phyloP scores from a whole-genome alignment of 2,113 vertebrate species.

The Malaclemys terrapin region DNA sequence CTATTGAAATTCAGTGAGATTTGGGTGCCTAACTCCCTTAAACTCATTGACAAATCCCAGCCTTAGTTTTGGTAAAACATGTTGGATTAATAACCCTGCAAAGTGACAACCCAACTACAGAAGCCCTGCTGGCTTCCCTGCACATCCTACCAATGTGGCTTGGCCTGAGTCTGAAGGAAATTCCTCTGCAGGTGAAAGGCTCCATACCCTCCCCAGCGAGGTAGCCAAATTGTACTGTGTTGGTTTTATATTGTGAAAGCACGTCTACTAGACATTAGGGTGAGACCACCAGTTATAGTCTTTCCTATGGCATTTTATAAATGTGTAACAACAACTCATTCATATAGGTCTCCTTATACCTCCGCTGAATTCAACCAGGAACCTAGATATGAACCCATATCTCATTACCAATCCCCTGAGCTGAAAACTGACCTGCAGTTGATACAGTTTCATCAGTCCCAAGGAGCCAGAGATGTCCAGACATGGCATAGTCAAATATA shows the following conservation, averaged over 20 bases:
- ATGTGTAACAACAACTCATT: not conserved
- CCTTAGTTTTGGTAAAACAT: not conserved
- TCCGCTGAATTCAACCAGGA: constrained; percentile 41
- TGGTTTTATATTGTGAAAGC: not conserved
- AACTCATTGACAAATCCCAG: constrained; percentile 5
- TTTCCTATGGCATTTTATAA: not conserved
- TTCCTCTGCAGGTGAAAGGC: not conserved
- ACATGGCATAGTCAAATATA: not conserved
- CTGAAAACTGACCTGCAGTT: constrained; percentile 63
- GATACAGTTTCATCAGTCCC: constrained; percentile 9
- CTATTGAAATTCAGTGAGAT: not conserved
- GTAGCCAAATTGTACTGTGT: not conserved
- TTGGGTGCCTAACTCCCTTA: not conserved
- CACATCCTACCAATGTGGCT: not conserved
- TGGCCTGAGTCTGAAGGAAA: not conserved
- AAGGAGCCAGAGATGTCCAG: constrained; percentile 19
- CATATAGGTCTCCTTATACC: not conserved
- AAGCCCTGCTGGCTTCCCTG: not conserved
- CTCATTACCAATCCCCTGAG: constrained; percentile 15
- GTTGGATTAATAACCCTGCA: not conserved
- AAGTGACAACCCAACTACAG: fast-evolving
- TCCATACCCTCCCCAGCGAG: fast-evolving
- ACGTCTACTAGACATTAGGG: not conserved
- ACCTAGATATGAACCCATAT: not conserved
- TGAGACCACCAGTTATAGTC: fast-evolving